These are phyloP conservation scores for Olivierus martensii DNA, from an alignment of 1,140 invertebrate genomes.

Conservation along the genomic window DNA sequence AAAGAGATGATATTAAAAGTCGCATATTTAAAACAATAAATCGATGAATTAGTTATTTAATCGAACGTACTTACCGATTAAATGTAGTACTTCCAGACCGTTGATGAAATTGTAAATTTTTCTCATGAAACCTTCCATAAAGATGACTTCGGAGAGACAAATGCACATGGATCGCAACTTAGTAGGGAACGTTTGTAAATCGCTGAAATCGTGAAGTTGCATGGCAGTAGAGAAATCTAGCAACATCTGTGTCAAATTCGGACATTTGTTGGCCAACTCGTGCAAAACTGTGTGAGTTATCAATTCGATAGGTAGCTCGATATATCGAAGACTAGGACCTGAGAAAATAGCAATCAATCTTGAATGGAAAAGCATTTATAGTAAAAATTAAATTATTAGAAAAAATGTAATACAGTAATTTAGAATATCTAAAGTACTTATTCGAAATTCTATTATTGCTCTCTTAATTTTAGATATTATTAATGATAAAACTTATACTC, in stretches of 20 bases:
- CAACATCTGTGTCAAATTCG: constrained; percentile 93
- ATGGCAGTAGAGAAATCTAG: constrained; percentile 96
- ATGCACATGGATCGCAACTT: constrained; percentile 93
- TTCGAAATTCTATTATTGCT: too few species aligned
- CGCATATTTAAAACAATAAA: too few species aligned
- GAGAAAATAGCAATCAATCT: neutral
- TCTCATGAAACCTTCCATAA: constrained; percentile 99
- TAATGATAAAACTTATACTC: too few species aligned
- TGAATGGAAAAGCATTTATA: too few species aligned
- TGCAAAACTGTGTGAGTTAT: constrained; percentile 96
- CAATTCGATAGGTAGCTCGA: constrained; percentile 93
- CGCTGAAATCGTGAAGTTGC: constrained; percentile 98
- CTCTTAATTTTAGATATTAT: too few species aligned
- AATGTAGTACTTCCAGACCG: constrained; percentile 92
- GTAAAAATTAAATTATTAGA: too few species aligned
- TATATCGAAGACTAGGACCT: constrained; percentile 77
- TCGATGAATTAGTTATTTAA: too few species aligned
- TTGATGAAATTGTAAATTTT: constrained; percentile 99
- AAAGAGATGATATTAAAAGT: too few species aligned
- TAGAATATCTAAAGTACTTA: too few species aligned
- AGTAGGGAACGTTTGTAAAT: constrained; percentile 96
- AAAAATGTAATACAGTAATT: too few species aligned
- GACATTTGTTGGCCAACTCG: constrained; percentile 92
- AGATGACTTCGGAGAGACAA: constrained; percentile 97
- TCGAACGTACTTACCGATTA: constrained; percentile 58